Percentiles rank a stretch among this genome's conserved stretches.
Conservation (phyloP, 2,888 invertebrate species). For the Drosophila maculinotata region DNA sequence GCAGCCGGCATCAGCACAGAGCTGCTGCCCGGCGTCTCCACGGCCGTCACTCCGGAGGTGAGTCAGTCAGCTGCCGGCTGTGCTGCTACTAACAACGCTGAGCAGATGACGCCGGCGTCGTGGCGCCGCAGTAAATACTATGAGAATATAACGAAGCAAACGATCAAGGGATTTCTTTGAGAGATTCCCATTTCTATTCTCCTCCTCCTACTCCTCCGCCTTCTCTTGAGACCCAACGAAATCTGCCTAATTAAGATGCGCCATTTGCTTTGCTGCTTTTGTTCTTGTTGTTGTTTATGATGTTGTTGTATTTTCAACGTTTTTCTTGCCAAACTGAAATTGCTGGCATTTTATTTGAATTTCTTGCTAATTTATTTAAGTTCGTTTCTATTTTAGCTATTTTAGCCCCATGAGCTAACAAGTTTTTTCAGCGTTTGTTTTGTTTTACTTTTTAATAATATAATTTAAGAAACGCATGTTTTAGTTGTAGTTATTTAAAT, state of each 20-base stretch:
- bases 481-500: constrained; percentile 51
- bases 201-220: neutral
- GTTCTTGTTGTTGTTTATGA: constrained; percentile 24
- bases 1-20: constrained; percentile 73
- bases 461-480: constrained; percentile 46
- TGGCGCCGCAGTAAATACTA: constrained; percentile 86
- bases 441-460: constrained; percentile 23
- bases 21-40: constrained; percentile 43
- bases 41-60: constrained; percentile 83
- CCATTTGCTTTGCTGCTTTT: constrained; percentile 63
- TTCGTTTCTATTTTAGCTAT: constrained; percentile 42
- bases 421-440: constrained; percentile 23
- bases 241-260: constrained; percentile 64
- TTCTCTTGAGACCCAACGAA: constrained; percentile 4
- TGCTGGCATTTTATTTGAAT: constrained; percentile 49
- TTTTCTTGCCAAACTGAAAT: constrained; percentile 65
- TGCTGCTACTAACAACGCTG: constrained; percentile 51
- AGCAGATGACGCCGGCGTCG: constrained; percentile 51
- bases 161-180: constrained; percentile 87
- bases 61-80: constrained; percentile 57
- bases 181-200: constrained; percentile 1
- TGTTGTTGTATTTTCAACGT: constrained; percentile 19
- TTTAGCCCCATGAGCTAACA: constrained; percentile 53
- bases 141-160: constrained; percentile 86
- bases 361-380: constrained; percentile 37